Evolutionary conservation across 2,888 invertebrate species (phyloP).

Genomic region (Hirtodrosophila confusa): DNA sequence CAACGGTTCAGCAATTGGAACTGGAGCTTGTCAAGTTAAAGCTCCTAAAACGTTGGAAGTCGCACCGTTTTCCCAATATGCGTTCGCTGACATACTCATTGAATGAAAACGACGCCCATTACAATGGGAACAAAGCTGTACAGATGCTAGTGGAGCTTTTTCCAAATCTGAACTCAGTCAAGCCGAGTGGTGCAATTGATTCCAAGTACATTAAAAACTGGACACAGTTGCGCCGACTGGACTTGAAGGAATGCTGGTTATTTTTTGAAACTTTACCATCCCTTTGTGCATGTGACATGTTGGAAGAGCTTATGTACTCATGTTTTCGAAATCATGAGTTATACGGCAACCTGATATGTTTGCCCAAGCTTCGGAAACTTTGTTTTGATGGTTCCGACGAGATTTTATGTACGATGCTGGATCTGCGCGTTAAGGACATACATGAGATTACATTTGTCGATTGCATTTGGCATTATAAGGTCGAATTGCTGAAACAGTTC

Average conservation of each 20-base stretch:
- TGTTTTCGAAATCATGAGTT: not conserved
- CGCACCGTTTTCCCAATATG: slow-evolving; percentile 10
- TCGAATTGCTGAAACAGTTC: not conserved
- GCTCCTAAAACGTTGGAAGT: slow-evolving; percentile 6
- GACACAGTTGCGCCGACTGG: slow-evolving; percentile 14
- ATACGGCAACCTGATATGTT: not conserved
- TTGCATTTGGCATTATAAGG: slow-evolving; percentile 3
- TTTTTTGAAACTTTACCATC: not conserved
- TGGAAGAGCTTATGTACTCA: slow-evolving; percentile 19
- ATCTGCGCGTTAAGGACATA: slow-evolving; percentile 11
- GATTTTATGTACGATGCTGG: not conserved
- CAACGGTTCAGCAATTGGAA: slow-evolving; percentile 18
- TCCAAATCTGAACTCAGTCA: slow-evolving; percentile 1
- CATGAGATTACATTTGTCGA: not conserved
- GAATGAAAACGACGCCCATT: not conserved
- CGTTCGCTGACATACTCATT: slow-evolving; percentile 12
- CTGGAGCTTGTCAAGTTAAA: not conserved
- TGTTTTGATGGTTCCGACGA: not conserved
- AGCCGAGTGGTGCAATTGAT: not conserved
- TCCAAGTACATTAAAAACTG: not conserved
- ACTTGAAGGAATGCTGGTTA: slow-evolving; percentile 1
- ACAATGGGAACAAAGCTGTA: too few species aligned
- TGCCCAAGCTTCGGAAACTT: slow-evolving; percentile 21
- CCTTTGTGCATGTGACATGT: not conserved
- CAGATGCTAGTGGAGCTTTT: slow-evolving; percentile 12